Conservation (phyloP, 2,888 invertebrate genomes). For the Eudasyphora cyanicolor region DNA sequence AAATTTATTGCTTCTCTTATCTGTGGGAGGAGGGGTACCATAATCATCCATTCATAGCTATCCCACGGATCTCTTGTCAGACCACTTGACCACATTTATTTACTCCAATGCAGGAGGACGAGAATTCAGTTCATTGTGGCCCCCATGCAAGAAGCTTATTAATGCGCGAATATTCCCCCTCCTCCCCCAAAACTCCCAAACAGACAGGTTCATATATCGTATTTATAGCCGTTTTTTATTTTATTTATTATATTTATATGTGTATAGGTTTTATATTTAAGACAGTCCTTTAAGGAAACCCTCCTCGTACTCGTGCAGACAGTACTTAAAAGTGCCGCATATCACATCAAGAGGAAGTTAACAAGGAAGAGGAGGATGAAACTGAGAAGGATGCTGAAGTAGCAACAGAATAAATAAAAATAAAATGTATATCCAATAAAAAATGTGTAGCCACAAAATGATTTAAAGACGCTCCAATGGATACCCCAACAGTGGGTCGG, state of each 20-base stretch:
- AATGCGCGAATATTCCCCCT: background rate
- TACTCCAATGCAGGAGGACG: background rate
- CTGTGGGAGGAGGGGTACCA: background rate
- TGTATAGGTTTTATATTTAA: background rate
- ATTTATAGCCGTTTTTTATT: background rate
- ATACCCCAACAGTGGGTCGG: background rate
- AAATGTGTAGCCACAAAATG: conserved; percentile 10
- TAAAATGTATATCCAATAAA: conserved; percentile 23
- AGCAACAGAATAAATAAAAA: conserved; percentile 7
- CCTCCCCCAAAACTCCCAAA: background rate
- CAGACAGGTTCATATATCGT: background rate
- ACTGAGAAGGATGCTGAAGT: background rate
- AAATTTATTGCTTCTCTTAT: conserved; percentile 1
- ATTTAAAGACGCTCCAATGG: background rate
- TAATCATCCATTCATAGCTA: no score
- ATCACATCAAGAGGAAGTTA: background rate
- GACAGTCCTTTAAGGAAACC: background rate
- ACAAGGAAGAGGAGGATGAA: background rate
- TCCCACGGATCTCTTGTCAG: no score
- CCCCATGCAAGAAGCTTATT: background rate
- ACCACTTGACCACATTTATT: conserved; percentile 1
- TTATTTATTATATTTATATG: background rate
- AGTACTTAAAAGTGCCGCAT: no score
- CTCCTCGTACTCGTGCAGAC: background rate
- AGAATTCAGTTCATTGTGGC: background rate